Percentiles rank a stretch among this genome's conserved stretches.
Conservation (phyloP, 2,888 invertebrate species). For the Aspidapion aeneum region DNA sequence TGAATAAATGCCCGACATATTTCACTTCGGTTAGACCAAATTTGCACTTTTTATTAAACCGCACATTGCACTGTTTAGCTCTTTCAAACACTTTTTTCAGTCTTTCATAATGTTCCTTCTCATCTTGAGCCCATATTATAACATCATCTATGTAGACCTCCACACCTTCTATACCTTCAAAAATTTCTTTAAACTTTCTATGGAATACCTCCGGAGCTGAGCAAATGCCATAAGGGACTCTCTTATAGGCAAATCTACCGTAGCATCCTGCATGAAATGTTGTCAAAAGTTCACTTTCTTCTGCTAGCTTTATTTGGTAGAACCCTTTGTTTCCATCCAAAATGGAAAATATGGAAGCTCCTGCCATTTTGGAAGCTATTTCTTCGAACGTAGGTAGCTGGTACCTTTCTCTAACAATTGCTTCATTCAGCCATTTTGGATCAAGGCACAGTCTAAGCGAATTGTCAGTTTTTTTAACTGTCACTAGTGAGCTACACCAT, state of each 20-base stretch:
- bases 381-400: constrained; percentile 3
- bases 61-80: constrained; percentile 21
- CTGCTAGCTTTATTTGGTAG: constrained; percentile 6
- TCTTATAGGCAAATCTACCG: constrained; percentile 3
- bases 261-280: constrained; percentile 4
- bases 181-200: constrained; percentile 9
- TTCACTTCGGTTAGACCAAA: constrained; percentile 25
- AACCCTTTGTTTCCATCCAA: constrained; percentile 11
- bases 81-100: constrained; percentile 25
- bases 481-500: constrained; percentile 3
- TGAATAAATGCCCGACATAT: constrained; percentile 28
- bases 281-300: constrained; percentile 6
- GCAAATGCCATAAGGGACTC: constrained; percentile 4
- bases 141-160: constrained; percentile 27
- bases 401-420: neutral
- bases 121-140: constrained; percentile 20
- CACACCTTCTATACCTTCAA: constrained; percentile 16
- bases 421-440: constrained; percentile 1
- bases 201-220: too few species aligned
- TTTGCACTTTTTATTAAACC: constrained; percentile 30
- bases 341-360: constrained; percentile 8
- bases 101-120: constrained; percentile 22
- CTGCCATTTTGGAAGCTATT: constrained; percentile 9
- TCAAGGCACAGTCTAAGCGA: neutral
- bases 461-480: neutral